Conservation (phyloP, 2,113 vertebrate species). For the Pedetes capensis region DNA sequence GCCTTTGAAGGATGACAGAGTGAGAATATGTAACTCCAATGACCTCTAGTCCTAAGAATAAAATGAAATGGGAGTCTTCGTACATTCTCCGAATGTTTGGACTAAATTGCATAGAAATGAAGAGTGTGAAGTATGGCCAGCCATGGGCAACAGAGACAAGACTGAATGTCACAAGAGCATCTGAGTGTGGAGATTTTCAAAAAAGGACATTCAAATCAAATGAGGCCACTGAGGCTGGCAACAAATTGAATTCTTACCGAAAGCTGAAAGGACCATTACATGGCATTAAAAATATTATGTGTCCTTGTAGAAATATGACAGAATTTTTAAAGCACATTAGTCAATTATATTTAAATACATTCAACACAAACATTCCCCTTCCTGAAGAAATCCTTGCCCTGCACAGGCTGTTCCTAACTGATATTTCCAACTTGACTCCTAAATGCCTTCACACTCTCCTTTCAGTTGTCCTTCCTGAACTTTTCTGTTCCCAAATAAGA, state of each 20-base stretch:
- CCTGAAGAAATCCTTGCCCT: not conserved
- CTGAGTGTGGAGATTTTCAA: constrained; percentile 15
- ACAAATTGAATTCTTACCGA: constrained; percentile 11
- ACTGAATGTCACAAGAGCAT: constrained; percentile 50
- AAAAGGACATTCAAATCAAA: constrained; percentile 54
- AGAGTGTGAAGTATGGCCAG: constrained; percentile 48
- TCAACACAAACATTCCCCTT: not conserved
- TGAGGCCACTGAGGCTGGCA: constrained; percentile 1
- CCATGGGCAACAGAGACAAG: constrained; percentile 34
- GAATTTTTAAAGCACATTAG: not conserved
- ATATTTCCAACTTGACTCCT: not conserved
- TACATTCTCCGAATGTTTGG: constrained; percentile 54
- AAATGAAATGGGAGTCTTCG: constrained; percentile 52
- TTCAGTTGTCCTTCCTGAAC: not conserved
- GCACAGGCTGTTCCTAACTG: not conserved
- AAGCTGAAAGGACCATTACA: constrained; percentile 42
- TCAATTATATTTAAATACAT: constrained; percentile 21
- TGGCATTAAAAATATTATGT: constrained; percentile 7
- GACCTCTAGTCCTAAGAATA: constrained; percentile 65
- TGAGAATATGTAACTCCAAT: constrained; percentile 45
- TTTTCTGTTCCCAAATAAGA: not conserved
- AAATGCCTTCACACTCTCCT: not conserved
- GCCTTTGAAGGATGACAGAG: constrained; percentile 26
- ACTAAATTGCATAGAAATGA: constrained; percentile 30
- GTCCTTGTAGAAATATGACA: not conserved